Percentiles rank a stretch among this genome's conserved stretches.
phyloP scores from a whole-genome alignment of 92 coral and sea anemone species.

The Siderastrea siderea region DNA sequence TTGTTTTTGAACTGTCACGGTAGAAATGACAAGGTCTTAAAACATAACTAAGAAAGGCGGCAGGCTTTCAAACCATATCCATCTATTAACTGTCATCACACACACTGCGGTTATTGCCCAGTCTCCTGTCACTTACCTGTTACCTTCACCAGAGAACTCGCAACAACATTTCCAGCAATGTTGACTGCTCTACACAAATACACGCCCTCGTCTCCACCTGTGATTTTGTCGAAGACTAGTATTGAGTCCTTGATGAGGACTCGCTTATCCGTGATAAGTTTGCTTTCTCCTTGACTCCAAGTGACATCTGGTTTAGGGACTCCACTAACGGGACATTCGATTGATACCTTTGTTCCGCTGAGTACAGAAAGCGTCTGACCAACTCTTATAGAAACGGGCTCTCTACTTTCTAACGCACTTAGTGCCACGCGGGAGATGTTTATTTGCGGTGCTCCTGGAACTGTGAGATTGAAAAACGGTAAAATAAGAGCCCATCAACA shows the following conservation, averaged over 20 bases:
- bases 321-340: conserved; percentile 87
- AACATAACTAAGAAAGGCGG: no score
- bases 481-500: no score
- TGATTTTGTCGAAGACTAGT: conserved; percentile 45
- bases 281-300: conserved; percentile 77
- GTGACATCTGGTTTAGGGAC: conserved; percentile 85
- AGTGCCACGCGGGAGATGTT: conserved; percentile 72
- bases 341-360: conserved; percentile 77
- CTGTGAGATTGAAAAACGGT: conserved; percentile 39
- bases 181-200: conserved; percentile 77
- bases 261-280: conserved; percentile 49
- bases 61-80: background rate
- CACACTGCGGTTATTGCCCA: background rate
- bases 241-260: conserved; percentile 27
- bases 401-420: conserved; percentile 59
- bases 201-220: conserved; percentile 61
- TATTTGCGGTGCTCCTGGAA: conserved; percentile 80
- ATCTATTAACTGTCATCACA: background rate
- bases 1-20: no score
- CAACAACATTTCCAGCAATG: conserved; percentile 67
- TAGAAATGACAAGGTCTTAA: no score
- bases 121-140: conserved; percentile 56
- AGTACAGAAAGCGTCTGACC: conserved; percentile 82
- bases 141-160: conserved; percentile 65
- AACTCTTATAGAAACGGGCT: conserved; percentile 63